Conservation (phyloP, 2,113 vertebrate genomes). For the Catharus bicknelli region DNA sequence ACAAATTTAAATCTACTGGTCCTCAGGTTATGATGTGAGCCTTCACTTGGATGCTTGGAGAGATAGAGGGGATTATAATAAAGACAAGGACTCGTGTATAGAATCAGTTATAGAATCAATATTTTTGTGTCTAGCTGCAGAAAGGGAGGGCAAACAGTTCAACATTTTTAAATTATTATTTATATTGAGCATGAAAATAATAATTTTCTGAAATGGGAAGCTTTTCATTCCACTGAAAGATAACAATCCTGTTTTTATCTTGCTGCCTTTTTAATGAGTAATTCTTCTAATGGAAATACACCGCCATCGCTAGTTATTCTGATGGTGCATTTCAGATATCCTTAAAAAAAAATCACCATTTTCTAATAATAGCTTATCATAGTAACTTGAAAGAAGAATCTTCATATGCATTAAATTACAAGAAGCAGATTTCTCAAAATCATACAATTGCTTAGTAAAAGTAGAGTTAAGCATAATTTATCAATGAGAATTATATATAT, state of each 20-base stretch:
- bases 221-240: not conserved
- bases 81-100: not conserved
- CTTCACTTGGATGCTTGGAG: not conserved
- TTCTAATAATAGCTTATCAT: not conserved
- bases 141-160: not conserved
- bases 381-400: not conserved
- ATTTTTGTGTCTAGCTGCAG: not conserved
- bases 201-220: not conserved
- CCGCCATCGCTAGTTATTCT: not conserved
- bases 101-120: not conserved
- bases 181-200: not conserved
- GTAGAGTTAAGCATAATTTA: not conserved
- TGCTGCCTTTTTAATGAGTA: slow-evolving; percentile 13
- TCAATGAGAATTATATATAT: not conserved
- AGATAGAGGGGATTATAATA: not conserved
- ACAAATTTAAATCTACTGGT: not conserved
- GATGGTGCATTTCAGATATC: not conserved
- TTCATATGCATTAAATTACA: not conserved
- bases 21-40: not conserved
- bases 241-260: not conserved
- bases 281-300: not conserved
- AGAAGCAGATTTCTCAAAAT: not conserved
- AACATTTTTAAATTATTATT: not conserved
- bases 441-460: not conserved
- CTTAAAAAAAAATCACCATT: not conserved